These are phyloP conservation scores for Chloropsis cyanopogon DNA, from an alignment of 2,113 vertebrate genomes.

Conservation along the genomic window DNA sequence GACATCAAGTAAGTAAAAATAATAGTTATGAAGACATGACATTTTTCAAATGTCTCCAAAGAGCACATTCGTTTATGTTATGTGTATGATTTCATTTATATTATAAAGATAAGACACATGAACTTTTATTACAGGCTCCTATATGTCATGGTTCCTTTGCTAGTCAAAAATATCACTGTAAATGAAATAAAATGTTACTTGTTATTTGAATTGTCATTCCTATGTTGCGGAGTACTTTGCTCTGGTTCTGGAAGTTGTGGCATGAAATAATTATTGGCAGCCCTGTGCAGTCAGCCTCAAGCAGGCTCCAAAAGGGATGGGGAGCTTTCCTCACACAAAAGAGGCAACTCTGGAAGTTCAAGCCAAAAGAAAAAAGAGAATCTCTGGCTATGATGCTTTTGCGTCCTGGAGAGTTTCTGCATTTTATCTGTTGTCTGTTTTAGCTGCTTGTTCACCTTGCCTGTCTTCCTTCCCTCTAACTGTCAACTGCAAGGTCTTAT, in stretches of 20 bases:
- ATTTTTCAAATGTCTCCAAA: constrained; percentile 56
- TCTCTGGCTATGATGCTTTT: neutral
- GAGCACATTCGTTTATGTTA: neutral
- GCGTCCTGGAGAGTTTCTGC: neutral
- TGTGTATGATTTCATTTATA: constrained; percentile 46
- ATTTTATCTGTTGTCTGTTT: neutral
- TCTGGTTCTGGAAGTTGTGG: neutral
- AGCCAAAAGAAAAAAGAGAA: neutral
- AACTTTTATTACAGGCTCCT: constrained; percentile 21
- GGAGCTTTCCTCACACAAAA: neutral
- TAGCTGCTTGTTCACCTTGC: neutral
- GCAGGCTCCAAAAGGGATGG: neutral
- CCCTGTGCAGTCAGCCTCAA: neutral
- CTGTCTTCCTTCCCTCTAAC: neutral
- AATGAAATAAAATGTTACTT: constrained; percentile 72
- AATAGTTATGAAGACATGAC: constrained; percentile 16
- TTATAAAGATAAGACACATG: constrained; percentile 15
- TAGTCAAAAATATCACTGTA: constrained; percentile 51
- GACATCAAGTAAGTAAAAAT: constrained; percentile 22
- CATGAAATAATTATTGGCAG: neutral
- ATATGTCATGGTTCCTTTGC: constrained; percentile 16
- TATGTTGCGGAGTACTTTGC: neutral
- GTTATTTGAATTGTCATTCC: constrained; percentile 28
- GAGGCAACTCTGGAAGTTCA: neutral
- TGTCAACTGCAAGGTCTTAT: neutral